Base-by-base conservation (phyloP, 37 sponge, comb jelly and placozoan species). In the Sycon ciliatum region DNA sequence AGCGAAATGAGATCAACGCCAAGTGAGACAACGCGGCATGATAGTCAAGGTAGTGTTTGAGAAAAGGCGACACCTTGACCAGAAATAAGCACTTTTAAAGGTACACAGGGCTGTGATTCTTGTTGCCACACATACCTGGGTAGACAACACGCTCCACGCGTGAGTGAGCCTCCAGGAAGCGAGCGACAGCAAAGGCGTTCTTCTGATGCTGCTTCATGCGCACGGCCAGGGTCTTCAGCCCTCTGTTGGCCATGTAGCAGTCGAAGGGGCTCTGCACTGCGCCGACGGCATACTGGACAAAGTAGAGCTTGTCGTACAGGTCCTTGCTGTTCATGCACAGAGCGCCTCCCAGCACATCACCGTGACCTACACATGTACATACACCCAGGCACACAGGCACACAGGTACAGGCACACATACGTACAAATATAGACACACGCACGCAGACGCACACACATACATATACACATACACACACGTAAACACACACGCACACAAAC, bases 181-280 rank as follows among this genome's bases (percentile, higher is more conserved):
- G 71, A 22, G 94, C 89, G 4, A 89, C 87, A 42, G 89, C 85
- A 36, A 79, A 69, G 28, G 93, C 93, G 61, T 86, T 97, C 38
- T 57, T 71, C 60, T 88, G 83, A 57, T 97, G 99, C 63, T 92
- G 82, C 31, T 81, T 78, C 99, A 97, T 97, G 20, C 99, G 39
- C 11, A 97, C 34, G 61, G 88, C 90, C 33, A 97, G 85, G 1
- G 99, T 97, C 70, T 89, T 85, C 38, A 92, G 74, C 1, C 99
- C 93, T 26, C 99, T 54, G 73, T 87, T 92, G 63, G 86, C 89
- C 23, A 97, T 81, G 82, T 79, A 97, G 76, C 92, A 92, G 76
- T 97, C 99, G 34, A 92, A 89, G 9, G 99, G 93, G 78, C 89
- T 83, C 34, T 93, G 99, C 23, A 88, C 86, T 16, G 79, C 39